phyloP scores from a whole-genome alignment of 1,140 invertebrate species.

The Zaprionus inermis region DNA sequence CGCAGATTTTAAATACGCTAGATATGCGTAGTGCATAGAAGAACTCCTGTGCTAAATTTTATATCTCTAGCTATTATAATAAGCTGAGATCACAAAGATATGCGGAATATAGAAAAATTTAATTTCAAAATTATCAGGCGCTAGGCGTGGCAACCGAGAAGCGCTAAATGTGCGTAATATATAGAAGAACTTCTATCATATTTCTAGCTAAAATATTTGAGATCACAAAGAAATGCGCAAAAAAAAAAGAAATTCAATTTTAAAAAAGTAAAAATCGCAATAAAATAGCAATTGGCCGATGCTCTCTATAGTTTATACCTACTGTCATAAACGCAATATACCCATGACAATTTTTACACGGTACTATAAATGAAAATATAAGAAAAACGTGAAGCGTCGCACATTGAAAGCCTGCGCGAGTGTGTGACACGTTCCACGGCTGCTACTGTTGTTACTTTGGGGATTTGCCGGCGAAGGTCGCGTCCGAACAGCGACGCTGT shows the following conservation, averaged over 20 bases:
- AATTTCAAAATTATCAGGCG: too few species aligned
- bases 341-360: background rate
- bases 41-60: too few species aligned
- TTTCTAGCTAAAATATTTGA: background rate
- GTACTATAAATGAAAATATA: slow-evolving; percentile 4
- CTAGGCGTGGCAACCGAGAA: too few species aligned
- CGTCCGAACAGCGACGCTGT: slow-evolving; percentile 11
- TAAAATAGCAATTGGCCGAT: background rate
- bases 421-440: slow-evolving; percentile 57
- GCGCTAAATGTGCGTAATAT: too few species aligned
- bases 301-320: background rate
- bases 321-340: background rate
- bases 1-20: too few species aligned
- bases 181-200: background rate
- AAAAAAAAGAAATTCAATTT: too few species aligned
- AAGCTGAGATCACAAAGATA: too few species aligned
- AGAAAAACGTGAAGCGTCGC: slow-evolving; percentile 9
- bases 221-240: too few species aligned
- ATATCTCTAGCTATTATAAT: too few species aligned
- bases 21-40: too few species aligned
- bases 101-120: too few species aligned
- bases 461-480: slow-evolving; percentile 30
- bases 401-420: slow-evolving; percentile 47
- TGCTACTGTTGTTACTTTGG: slow-evolving; percentile 28
- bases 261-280: background rate